Evolutionary conservation across 2,888 invertebrate genomes (phyloP), one percentile per base, ranked within the genome.

Genomic region (Drosophila kanekoi): DNA sequence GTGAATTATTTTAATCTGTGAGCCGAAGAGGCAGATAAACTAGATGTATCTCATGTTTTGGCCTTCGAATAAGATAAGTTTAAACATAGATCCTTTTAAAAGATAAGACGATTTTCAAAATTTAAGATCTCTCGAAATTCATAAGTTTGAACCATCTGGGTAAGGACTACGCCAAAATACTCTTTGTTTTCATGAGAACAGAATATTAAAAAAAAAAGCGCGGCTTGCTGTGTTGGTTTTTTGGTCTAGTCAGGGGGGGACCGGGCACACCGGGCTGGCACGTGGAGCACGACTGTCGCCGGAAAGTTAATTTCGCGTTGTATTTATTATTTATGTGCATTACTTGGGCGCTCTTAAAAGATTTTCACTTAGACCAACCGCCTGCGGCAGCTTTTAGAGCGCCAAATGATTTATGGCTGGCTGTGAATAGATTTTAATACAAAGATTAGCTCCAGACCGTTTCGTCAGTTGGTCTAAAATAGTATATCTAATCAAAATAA

Each of bases 241-340:
- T 53, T 45, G 51, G 61, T 61, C 66, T 66, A 71, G 33, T 47
- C 53, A 20, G 38, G 4, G 33, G 18, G 33, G 33, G 51, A 38
- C 20, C 18, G 23, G n/a, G 38, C 43, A 53, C 23, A 61, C 57
- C 75, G 76, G 72, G 40, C 59, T 44, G 69, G 73, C 79, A 81
- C 77, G 80, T 82, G 80, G 71, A 49, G 67, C 70, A 57, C 79
- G 77, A 72, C 79, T 77, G 77, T 79, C 79, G 79, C 79, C 85
- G 83, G 83, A 85, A 84, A 82, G 85, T 84, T 85, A 81, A 85
- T 85, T 85, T 84, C 72, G 72, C 74, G 77, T 77, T 83, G 78
- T 84, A 77, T 84, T 85, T 82, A 84, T 84, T 85, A 85, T 84
- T 84, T 82, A 84, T 84, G 86, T 82, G 79, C 86, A 78, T 80